Conservation (phyloP, 2,113 vertebrate genomes). For the Cnemophilus loriae region DNA sequence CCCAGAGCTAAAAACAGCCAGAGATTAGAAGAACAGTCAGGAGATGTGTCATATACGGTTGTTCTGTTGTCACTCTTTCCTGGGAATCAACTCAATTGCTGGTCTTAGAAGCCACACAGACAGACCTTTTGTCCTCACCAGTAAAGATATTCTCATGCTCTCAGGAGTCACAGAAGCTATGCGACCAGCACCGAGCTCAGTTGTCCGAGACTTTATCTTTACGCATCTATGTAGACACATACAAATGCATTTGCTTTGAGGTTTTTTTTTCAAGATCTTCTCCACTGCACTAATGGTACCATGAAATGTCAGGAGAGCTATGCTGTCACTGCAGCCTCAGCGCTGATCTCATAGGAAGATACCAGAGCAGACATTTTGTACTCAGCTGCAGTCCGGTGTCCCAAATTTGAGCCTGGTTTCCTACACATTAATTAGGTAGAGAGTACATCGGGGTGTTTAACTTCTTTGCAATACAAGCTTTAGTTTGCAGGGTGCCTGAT, state of each 20-base stretch:
- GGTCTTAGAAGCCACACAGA: not conserved
- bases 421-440: not conserved
- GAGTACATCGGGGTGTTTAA: not conserved
- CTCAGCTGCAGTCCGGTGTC: not conserved
- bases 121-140: not conserved
- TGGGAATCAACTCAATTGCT: not conserved
- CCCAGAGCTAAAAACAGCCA: not conserved
- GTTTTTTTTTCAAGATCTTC: not conserved
- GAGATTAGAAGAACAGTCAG: not conserved
- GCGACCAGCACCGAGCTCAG: not conserved
- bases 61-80: not conserved
- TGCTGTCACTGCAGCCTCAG: not conserved
- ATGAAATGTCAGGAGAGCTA: not conserved
- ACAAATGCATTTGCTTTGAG: not conserved
- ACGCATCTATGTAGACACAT: not conserved
- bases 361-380: not conserved
- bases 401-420: not conserved
- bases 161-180: not conserved
- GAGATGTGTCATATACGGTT: not conserved
- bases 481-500: not conserved
- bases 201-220: not conserved
- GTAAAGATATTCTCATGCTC: not conserved
- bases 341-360: not conserved
- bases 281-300: not conserved
- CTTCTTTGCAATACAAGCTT: not conserved